Conservation (phyloP, 2,797 vertebrate genomes). For the Myotis daubentonii region DNA sequence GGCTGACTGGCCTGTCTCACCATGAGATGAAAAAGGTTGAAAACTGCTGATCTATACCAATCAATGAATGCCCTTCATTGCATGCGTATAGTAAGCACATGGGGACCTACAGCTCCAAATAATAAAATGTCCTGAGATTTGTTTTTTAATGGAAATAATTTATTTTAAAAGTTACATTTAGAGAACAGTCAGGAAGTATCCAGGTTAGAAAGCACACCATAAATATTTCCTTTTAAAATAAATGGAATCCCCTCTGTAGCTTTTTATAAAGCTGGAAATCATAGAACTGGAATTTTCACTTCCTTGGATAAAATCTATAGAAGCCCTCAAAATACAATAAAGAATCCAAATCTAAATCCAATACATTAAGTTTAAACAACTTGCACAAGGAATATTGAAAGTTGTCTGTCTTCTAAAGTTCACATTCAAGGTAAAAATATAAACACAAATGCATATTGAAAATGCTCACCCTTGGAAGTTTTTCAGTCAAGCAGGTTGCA, state of each 20-base stretch:
- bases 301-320: slow-evolving; percentile 36
- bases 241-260: background rate
- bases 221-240: slow-evolving; percentile 2
- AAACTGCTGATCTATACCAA: background rate
- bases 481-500: slow-evolving; percentile 86
- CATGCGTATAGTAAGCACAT: background rate
- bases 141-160: background rate
- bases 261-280: slow-evolving; percentile 19
- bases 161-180: slow-evolving; percentile 22
- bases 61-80: background rate
- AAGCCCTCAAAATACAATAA: slow-evolving; percentile 18
- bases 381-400: background rate
- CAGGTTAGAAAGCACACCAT: background rate
- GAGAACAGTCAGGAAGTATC: background rate
- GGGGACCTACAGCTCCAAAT: background rate
- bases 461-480: slow-evolving; percentile 85
- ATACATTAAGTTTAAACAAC: background rate
- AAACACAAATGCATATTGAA: background rate
- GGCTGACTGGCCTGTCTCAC: background rate
- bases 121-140: background rate
- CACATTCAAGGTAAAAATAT: background rate
- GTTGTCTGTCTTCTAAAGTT: background rate
- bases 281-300: slow-evolving; percentile 1
- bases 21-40: background rate
- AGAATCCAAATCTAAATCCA: background rate